phyloP scores from a whole-genome alignment of 2,888 invertebrate genomes.

The Stratiomys singularior region DNA sequence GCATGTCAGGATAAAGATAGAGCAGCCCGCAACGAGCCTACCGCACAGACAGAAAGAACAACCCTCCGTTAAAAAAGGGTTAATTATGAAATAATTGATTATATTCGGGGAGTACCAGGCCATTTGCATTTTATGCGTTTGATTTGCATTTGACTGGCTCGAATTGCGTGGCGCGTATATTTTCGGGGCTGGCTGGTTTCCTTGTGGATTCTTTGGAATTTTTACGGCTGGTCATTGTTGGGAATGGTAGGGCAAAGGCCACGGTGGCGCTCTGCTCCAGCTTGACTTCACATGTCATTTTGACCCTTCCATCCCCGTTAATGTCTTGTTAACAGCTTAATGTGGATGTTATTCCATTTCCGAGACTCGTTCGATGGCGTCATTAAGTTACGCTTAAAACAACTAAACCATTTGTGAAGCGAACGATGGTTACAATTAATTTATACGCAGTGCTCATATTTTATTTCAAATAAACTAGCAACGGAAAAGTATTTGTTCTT shows the following conservation, averaged over 20 bases:
- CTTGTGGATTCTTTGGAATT: constrained; percentile 30
- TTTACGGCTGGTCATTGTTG: neutral
- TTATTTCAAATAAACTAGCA: neutral
- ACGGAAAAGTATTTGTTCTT: neutral
- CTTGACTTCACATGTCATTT: constrained; percentile 6
- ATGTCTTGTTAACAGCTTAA: constrained; percentile 51
- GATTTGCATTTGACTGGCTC: constrained; percentile 20
- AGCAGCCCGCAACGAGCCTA: neutral
- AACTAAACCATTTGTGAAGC: constrained; percentile 1
- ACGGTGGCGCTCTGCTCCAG: neutral
- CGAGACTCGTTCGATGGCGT: neutral
- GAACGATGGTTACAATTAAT: neutral
- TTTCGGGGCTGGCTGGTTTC: constrained; percentile 3
- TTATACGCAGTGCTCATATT: neutral
- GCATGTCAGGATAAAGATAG: neutral
- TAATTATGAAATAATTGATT: constrained; percentile 53
- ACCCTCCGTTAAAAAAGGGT: constrained; percentile 42
- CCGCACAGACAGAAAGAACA: neutral
- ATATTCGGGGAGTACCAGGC: neutral
- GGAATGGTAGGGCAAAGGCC: neutral
- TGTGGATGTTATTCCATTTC: constrained; percentile 49
- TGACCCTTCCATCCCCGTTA: constrained; percentile 32
- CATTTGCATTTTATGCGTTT: constrained; percentile 42
- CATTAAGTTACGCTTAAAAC: constrained; percentile 22
- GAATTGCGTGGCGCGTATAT: neutral